Conservation (phyloP, 2,797 vertebrate species). For the Taeniopygia guttata region DNA sequence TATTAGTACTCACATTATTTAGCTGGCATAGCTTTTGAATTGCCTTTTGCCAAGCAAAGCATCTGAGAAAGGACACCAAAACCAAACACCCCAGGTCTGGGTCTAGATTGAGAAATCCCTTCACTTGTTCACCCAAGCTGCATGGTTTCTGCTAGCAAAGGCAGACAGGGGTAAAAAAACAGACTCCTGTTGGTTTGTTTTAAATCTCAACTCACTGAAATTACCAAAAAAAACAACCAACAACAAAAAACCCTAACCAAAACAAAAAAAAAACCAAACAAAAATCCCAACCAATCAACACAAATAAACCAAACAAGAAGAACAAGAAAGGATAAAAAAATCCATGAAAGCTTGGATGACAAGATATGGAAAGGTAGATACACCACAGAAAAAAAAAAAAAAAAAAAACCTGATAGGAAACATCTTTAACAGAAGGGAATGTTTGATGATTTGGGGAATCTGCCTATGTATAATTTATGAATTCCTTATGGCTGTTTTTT, state of each 20-base stretch:
- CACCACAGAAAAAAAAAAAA: background rate
- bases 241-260: background rate
- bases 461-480: conserved; percentile 52
- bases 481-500: conserved; percentile 38
- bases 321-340: background rate
- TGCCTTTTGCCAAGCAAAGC: background rate
- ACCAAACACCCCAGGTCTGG: background rate
- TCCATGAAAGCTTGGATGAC: background rate
- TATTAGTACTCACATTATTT: background rate
- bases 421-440: background rate
- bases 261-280: background rate
- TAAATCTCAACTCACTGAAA: background rate
- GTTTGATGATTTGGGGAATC: conserved; percentile 45
- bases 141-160: background rate
- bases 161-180: background rate
- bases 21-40: background rate
- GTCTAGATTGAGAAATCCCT: background rate
- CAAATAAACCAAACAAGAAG: background rate
- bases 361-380: background rate
- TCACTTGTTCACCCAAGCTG: background rate
- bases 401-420: background rate
- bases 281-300: background rate
- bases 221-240: background rate
- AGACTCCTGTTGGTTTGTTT: background rate
- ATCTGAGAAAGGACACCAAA: background rate